Evolutionary conservation across 2,113 vertebrate genomes (phyloP).

Genomic region (Tragelaphus buxtoni): DNA sequence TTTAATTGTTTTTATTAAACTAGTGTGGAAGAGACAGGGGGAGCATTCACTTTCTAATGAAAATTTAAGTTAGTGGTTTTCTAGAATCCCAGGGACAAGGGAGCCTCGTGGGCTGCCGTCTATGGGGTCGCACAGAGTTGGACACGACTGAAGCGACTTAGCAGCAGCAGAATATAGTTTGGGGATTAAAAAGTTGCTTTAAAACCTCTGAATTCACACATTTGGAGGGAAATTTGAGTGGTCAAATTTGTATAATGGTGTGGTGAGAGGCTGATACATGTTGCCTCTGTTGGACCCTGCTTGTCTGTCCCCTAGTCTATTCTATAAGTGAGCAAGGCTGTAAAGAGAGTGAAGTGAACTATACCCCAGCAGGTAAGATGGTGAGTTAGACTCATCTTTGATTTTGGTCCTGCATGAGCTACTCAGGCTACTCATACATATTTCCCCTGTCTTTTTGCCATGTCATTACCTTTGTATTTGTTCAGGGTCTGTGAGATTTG

Average conservation of each 20-base stretch:
- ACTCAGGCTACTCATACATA: neutral
- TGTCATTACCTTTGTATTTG: neutral
- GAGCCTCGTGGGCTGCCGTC: no score
- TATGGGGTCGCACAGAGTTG: no score
- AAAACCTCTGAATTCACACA: neutral
- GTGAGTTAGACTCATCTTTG: neutral
- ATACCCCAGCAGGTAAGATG: neutral
- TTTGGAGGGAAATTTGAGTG: neutral
- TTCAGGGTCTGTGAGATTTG: neutral
- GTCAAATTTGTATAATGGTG: neutral
- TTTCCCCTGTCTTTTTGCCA: neutral
- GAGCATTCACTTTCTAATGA: neutral
- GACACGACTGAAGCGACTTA: no score
- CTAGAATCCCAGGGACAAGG: neutral
- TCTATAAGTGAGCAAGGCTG: neutral
- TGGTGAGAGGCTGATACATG: neutral
- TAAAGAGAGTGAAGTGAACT: neutral
- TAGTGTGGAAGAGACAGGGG: neutral
- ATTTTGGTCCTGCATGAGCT: neutral
- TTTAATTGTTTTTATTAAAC: constrained; percentile 42
- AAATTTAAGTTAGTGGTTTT: constrained; percentile 22
- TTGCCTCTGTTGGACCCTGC: neutral
- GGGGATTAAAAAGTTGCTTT: neutral
- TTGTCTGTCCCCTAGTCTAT: neutral
- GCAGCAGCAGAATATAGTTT: neutral